Evolutionary conservation across 2,888 invertebrate genomes (phyloP), one percentile per base, ranked within the genome.

Genomic region (Phlogophora meticulosa): DNA sequence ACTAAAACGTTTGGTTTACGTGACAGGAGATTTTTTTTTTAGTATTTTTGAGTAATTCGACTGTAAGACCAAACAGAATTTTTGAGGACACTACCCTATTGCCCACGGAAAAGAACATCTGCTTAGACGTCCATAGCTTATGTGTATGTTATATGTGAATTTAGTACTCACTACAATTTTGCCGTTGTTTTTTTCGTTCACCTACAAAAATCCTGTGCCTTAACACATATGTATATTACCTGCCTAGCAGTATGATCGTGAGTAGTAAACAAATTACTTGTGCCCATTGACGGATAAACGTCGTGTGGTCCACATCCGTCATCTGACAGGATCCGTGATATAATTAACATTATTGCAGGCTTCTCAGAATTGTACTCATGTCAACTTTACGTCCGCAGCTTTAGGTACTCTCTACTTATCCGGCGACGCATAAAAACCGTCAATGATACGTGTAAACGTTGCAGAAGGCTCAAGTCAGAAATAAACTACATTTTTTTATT

Each of bases 361-460:
- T 76, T 76, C 79, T n/a, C 28, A 36, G 58, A 79, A 79, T 17
- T 55, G 48, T 40, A 15, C 38, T 38, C 72, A 64, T 61, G 63
- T 64, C 70, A 52, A 48, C 71, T 70, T 49, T 32, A 74, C 34
- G 45, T 55, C 45, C 22, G 48, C 20, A 68, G 46, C 40, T 52
- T 45, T 63, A n/a, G n/a, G n/a, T n/a, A 59, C 59, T 75, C 46
- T 51, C 63, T 63, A 61, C 74, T 78, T 73, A 78, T 78, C 61
- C 74, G 58, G 28, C 38, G 58, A 43, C 15, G 13, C 13, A 73
- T 66, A 78, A 76, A 76, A 76, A 78, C 38, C 24, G 20, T 46
- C 24, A 43, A 59, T 62, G 38, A 28, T 60, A 43, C n/a, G 24
- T 7, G 10, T 0, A 13, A 13, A 28, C 4, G 3, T 4, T n/a